Conservation (phyloP, 2,797 vertebrate species). For the Muscicapa striata region DNA sequence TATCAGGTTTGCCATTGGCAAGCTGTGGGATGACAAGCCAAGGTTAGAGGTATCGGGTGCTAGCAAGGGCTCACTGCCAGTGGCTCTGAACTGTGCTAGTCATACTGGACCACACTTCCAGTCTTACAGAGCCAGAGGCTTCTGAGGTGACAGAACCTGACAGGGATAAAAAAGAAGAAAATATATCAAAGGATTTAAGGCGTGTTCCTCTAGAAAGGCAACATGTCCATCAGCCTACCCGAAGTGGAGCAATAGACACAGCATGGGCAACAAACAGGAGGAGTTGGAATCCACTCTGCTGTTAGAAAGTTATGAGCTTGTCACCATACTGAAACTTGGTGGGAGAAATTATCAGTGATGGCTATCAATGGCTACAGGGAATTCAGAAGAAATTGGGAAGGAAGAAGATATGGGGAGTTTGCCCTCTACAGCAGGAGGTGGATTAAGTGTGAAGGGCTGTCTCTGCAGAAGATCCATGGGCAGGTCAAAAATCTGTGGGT, state of each 20-base stretch:
- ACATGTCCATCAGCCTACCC: background rate
- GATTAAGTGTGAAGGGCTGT: background rate
- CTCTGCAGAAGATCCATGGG: background rate
- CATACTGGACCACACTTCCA: background rate
- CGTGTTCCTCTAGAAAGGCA: background rate
- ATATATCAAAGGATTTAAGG: background rate
- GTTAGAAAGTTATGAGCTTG: background rate
- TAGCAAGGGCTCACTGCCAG: background rate
- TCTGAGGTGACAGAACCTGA: background rate
- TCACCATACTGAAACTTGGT: background rate
- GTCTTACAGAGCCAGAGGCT: background rate
- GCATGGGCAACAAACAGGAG: background rate
- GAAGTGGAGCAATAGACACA: background rate
- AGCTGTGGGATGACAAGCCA: background rate
- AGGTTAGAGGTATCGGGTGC: background rate
- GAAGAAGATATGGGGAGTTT: background rate
- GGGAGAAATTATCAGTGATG: background rate
- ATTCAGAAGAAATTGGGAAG: background rate
- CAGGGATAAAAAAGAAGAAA: fast-evolving
- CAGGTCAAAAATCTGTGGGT: background rate
- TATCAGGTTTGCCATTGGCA: background rate
- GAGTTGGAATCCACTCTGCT: background rate
- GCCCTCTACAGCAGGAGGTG: background rate
- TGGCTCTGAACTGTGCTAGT: background rate
- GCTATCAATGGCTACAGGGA: fast-evolving